Conservation (phyloP, 2,113 vertebrate genomes). For the Dicentrarchus labrax region DNA sequence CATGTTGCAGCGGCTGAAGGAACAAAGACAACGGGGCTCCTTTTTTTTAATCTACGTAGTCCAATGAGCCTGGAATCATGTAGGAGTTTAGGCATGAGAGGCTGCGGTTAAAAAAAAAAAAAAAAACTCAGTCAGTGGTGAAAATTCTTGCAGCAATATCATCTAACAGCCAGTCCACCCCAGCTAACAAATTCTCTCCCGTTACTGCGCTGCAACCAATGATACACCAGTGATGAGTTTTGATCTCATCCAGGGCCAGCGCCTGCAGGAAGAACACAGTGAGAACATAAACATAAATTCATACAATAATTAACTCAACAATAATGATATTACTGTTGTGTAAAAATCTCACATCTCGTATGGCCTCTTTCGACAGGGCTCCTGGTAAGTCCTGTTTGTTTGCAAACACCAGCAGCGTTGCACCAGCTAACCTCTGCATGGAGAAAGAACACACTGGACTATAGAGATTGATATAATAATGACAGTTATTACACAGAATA, state of each 20-base stretch:
- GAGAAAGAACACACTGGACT: background rate
- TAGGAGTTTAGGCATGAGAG: background rate
- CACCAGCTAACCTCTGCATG: conserved; percentile 89
- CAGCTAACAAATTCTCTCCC: conserved; percentile 88
- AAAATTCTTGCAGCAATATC: conserved; percentile 84
- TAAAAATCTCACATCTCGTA: conserved; percentile 84
- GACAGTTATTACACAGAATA: background rate
- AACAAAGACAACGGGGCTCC: background rate
- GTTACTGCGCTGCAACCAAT: conserved; percentile 92
- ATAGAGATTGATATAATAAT: background rate
- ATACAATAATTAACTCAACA: too few relatives aligned
- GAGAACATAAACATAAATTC: background rate
- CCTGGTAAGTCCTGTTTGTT: conserved; percentile 95
- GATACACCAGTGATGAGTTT: conserved; percentile 93
- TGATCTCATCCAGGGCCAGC: conserved; percentile 88
- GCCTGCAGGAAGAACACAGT: conserved; percentile 74
- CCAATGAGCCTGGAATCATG: background rate
- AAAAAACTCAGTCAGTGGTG: conserved; percentile 74
- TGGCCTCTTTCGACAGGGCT: conserved; percentile 87
- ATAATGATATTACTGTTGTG: background rate
- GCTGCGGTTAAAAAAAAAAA: background rate
- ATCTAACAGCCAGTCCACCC: conserved; percentile 89
- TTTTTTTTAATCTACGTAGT: background rate
- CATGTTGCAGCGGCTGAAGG: background rate
- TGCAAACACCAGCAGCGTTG: conserved; percentile 92